A percentile compares a stretch with the other conserved stretches of the same genome.
These are phyloP conservation scores for Epinotia ramella DNA, from an alignment of 2,888 invertebrate genomes.

Conservation along the genomic window DNA sequence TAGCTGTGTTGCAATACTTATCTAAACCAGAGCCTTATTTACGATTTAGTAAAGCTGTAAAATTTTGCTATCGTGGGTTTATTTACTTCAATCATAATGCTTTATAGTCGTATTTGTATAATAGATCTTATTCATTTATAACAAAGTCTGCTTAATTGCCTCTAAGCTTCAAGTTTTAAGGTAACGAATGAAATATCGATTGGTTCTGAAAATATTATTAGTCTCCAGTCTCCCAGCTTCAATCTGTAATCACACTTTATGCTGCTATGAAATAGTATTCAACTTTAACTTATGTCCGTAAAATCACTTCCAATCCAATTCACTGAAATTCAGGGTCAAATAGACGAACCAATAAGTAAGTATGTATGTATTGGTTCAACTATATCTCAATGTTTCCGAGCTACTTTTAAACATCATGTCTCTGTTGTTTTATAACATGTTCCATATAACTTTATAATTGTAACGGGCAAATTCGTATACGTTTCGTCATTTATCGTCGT, in stretches of 20 bases:
- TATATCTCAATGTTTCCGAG: too few species aligned
- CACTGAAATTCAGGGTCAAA: not conserved
- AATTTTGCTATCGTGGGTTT: slow-evolving; percentile 27
- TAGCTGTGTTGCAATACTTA: slow-evolving; percentile 23
- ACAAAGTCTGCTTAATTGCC: slow-evolving; percentile 4
- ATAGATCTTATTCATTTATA: slow-evolving; percentile 5
- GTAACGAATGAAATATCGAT: not conserved
- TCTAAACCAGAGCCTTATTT: slow-evolving; percentile 30
- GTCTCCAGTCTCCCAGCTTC: not conserved
- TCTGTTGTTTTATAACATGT: too few species aligned
- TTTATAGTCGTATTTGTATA: not conserved
- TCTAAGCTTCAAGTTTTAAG: not conserved
- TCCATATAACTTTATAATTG: too few species aligned
- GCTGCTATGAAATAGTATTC: slow-evolving; percentile 14
- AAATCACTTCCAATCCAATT: not conserved
- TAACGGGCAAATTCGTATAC: too few species aligned
- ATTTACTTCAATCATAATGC: not conserved
- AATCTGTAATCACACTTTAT: not conserved
- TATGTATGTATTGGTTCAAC: too few species aligned
- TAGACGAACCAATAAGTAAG: too few species aligned
- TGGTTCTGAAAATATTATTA: slow-evolving; percentile 3
- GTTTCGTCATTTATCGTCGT: too few species aligned
- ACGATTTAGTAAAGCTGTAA: slow-evolving; percentile 25
- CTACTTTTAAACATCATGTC: too few species aligned
- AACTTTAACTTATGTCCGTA: not conserved